Evolutionary conservation across 2,888 invertebrate genomes (phyloP).

Genomic region (Drosophila fungiperda): DNA sequence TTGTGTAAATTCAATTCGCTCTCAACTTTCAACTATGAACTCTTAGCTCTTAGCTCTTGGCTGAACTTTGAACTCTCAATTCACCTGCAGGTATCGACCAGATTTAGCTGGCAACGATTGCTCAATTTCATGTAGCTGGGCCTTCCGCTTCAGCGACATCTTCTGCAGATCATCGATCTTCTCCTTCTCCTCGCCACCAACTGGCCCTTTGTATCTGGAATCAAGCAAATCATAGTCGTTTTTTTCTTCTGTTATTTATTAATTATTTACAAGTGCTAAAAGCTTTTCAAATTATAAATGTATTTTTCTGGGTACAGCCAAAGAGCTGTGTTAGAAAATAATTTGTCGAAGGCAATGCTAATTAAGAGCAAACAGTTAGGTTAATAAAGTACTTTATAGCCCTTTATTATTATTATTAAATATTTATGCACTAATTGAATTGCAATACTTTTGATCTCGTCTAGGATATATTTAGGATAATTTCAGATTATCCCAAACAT

Average conservation of each 20-base stretch:
- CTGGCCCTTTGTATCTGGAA: constrained; percentile 78
- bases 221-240: neutral
- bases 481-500: neutral
- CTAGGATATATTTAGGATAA: neutral
- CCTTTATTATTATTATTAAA: neutral
- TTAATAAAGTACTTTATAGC: neutral
- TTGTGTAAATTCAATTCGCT: constrained; percentile 25
- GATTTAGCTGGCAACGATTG: constrained; percentile 96
- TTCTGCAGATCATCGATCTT: constrained; percentile 89
- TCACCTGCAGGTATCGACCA: constrained; percentile 92
- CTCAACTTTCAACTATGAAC: constrained; percentile 1
- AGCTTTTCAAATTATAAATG: neutral
- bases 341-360: neutral
- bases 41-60: constrained; percentile 41
- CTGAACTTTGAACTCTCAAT: constrained; percentile 22
- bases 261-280: neutral
- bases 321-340: neutral
- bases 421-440: neutral
- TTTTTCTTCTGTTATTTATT: neutral
- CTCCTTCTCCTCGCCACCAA: constrained; percentile 86
- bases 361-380: neutral
- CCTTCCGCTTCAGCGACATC: constrained; percentile 92
- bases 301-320: neutral
- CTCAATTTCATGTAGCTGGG: constrained; percentile 95
- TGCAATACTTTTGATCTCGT: neutral